phyloP scores from a whole-genome alignment of 2,797 vertebrate genomes.

The Helicolenus hilgendorfi region DNA sequence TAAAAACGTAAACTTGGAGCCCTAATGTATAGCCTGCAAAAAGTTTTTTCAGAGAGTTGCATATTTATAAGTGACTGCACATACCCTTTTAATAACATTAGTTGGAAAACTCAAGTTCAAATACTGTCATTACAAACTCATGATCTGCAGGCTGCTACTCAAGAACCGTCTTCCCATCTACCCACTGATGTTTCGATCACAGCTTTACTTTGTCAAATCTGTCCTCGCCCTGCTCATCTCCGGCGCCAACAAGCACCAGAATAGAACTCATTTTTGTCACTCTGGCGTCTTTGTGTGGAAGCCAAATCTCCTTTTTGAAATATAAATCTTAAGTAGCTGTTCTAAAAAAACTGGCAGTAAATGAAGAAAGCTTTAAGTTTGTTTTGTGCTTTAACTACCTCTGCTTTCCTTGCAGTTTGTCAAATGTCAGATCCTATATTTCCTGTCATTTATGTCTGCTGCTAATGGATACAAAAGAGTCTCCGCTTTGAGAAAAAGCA shows the following conservation, averaged over 20 bases:
- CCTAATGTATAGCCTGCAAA: not conserved
- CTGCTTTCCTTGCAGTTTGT: not conserved
- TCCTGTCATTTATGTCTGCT: not conserved
- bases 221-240: constrained; percentile 20
- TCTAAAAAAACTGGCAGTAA: constrained; percentile 29
- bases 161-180: constrained; percentile 27
- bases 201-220: constrained; percentile 58
- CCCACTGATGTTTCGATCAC: constrained; percentile 57
- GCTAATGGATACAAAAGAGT: not conserved
- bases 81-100: constrained; percentile 14
- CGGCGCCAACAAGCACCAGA: constrained; percentile 34
- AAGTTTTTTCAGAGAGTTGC: not conserved
- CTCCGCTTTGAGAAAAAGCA: not conserved
- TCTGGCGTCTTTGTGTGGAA: constrained; percentile 31
- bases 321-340: constrained; percentile 17
- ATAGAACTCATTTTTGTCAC: constrained; percentile 45
- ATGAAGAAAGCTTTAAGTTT: constrained; percentile 4
- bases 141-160: constrained; percentile 39
- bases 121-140: constrained; percentile 14
- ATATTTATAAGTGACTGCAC: not conserved
- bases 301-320: constrained; percentile 38
- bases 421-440: constrained; percentile 8
- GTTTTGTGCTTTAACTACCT: constrained; percentile 3
- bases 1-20: not conserved
- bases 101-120: constrained; percentile 11